These are phyloP conservation scores for Epirrhoe tristata DNA, from an alignment of 2,888 invertebrate species.

Conservation along the genomic window DNA sequence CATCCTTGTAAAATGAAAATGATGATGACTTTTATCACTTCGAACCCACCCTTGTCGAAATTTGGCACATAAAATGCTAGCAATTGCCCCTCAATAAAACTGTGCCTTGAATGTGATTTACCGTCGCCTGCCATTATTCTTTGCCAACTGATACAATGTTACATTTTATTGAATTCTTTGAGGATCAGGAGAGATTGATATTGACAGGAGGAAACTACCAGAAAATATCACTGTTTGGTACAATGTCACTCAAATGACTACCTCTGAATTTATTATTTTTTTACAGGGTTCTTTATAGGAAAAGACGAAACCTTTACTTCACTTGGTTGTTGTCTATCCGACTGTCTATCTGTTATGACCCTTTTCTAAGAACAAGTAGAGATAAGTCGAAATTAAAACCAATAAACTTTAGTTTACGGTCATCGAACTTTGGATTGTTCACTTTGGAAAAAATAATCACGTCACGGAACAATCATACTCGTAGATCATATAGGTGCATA, in stretches of 20 bases:
- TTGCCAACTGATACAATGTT: neutral
- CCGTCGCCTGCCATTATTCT: neutral
- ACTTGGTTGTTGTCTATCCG: no score
- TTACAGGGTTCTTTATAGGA: no score
- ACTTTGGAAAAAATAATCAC: no score
- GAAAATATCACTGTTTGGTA: neutral
- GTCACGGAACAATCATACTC: no score
- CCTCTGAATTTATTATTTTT: no score
- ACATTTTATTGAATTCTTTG: neutral
- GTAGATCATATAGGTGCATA: no score
- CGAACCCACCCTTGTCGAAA: neutral
- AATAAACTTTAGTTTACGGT: no score
- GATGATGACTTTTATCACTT: neutral
- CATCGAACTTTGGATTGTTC: no score
- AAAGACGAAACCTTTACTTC: no score
- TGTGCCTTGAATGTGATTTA: neutral
- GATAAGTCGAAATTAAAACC: no score
- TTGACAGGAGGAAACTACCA: neutral
- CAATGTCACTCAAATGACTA: neutral
- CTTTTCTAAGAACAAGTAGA: no score
- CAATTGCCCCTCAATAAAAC: neutral
- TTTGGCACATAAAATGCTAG: conserved; percentile 3
- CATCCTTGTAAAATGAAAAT: conserved; percentile 1
- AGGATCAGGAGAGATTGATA: neutral
- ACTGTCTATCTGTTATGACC: no score